These are phyloP conservation scores for Ptilodon capucinus DNA, from an alignment of 2,888 invertebrate genomes.

Conservation along the genomic window DNA sequence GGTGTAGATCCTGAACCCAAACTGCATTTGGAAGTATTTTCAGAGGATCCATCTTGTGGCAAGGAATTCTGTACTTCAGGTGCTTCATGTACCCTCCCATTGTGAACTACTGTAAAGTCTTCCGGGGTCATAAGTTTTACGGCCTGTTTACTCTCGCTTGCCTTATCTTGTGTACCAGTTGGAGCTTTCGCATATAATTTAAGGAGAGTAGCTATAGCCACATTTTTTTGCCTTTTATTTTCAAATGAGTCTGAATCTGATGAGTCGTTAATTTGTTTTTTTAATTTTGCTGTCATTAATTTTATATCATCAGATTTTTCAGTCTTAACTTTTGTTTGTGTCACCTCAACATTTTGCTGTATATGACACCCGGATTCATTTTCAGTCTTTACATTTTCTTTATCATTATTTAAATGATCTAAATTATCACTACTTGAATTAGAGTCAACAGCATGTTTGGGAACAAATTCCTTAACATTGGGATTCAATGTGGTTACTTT, in stretches of 20 bases:
- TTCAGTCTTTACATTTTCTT: constrained; percentile 10
- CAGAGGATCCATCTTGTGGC: neutral
- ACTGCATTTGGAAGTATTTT: neutral
- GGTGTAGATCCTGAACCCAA: neutral
- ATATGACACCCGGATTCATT: neutral
- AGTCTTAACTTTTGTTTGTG: constrained; percentile 2
- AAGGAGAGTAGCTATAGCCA: constrained; percentile 57
- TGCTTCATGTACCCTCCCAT: neutral
- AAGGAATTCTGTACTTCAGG: neutral
- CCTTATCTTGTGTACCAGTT: neutral
- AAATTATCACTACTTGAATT: constrained; percentile 3
- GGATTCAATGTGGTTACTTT: constrained; percentile 58
- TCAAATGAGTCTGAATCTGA: constrained; percentile 36
- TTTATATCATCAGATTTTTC: constrained; percentile 10
- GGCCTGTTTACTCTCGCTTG: constrained; percentile 11
- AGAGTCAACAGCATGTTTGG: constrained; percentile 19
- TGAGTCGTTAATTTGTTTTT: constrained; percentile 43
- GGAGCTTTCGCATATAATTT: constrained; percentile 39
- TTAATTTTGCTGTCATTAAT: constrained; percentile 37
- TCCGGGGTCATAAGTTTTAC: constrained; percentile 50
- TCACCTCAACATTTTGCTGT: neutral
- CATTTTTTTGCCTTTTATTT: constrained; percentile 47
- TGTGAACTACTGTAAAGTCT: too few relatives aligned
- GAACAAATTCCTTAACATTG: constrained; percentile 50
- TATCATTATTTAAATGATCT: neutral